Percentiles rank a stretch among this genome's conserved stretches.
Evolutionary conservation across 1,140 invertebrate species (phyloP).

Genomic region (Ridgeia piscesae): DNA sequence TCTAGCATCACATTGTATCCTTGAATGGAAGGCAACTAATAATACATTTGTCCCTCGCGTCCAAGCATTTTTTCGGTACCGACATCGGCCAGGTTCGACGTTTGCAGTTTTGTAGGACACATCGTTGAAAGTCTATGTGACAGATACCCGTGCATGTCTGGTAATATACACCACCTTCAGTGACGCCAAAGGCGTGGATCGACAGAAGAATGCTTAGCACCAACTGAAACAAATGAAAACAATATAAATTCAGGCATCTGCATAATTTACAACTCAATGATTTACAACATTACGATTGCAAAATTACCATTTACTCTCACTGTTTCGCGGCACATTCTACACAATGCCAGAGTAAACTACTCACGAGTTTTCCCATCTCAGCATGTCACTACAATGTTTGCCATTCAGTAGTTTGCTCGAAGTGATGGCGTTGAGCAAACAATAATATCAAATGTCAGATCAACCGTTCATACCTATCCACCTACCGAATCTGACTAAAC

Average conservation of each 20-base stretch:
- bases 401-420: neutral
- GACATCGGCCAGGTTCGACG: neutral
- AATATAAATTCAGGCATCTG: neutral
- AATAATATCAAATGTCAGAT: neutral
- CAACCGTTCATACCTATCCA: neutral
- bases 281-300: neutral
- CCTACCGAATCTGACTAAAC: neutral
- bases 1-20: neutral
- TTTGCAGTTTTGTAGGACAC: neutral
- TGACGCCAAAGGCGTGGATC: neutral
- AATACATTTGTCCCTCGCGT: neutral
- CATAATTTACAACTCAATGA: too few species aligned
- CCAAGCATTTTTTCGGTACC: neutral
- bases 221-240: neutral
- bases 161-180: neutral
- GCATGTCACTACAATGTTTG: neutral
- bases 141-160: neutral
- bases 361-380: neutral
- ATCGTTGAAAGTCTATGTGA: neutral
- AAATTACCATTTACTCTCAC: neutral
- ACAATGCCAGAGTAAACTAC: neutral
- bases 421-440: neutral
- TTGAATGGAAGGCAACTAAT: neutral
- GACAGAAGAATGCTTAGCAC: neutral
- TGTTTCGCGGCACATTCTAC: neutral